Evolutionary conservation across 2,888 invertebrate species (phyloP).

Genomic region (Apamea sordens): DNA sequence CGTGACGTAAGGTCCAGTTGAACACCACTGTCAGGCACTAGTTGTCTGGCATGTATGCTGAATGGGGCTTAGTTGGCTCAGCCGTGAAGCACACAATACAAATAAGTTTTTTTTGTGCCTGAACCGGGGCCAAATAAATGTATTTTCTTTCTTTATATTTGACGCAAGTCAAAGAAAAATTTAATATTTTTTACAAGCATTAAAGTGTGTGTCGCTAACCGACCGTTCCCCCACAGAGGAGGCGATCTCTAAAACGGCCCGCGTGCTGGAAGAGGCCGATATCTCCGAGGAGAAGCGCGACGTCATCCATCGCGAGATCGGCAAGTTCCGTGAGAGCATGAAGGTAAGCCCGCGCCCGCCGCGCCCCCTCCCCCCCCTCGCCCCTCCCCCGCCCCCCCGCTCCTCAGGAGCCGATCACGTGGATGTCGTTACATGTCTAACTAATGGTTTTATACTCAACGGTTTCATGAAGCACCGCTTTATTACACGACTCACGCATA

Average conservation of each 20-base stretch:
- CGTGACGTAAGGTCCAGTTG: not conserved
- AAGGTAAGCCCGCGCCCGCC: constrained; percentile 92
- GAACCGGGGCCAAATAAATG: not conserved
- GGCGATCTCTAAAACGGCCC: constrained; percentile 91
- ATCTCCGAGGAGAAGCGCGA: constrained; percentile 99
- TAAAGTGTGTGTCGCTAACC: not conserved
- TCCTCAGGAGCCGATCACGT: constrained; percentile 36
- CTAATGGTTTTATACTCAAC: constrained; percentile 58
- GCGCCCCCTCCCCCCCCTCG: not conserved
- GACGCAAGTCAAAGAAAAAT: not conserved
- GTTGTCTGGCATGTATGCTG: not conserved
- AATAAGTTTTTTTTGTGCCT: not conserved
- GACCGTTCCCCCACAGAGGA: constrained; percentile 87
- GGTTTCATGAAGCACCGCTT: constrained; percentile 61
- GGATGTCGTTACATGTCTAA: constrained; percentile 43
- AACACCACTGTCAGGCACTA: not conserved
- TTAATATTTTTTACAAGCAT: not conserved
- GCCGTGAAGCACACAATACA: not conserved
- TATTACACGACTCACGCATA: constrained; percentile 51
- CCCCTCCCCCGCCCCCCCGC: not conserved
- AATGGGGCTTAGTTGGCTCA: not conserved
- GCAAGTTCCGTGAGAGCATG: constrained; percentile 99
- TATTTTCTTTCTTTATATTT: not conserved
- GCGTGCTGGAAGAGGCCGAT: constrained; percentile 95
- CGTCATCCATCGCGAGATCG: constrained; percentile 98